Evolutionary conservation across 2,797 vertebrate species (phyloP).

Genomic region (Triplophysa bombifrons): DNA sequence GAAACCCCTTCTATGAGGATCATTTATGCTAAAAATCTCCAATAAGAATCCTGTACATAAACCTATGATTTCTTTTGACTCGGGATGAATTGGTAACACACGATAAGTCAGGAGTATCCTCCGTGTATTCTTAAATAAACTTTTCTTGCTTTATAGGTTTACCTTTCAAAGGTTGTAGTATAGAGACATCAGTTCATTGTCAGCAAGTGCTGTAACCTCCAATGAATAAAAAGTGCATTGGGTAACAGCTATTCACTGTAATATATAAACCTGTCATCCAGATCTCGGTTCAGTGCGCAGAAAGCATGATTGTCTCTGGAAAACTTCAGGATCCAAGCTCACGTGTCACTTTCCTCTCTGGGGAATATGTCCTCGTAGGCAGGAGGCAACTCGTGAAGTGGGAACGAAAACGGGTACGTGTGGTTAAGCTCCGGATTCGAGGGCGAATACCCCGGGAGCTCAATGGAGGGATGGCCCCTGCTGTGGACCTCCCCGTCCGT

Average conservation of each 20-base stretch:
- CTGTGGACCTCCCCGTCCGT: constrained; percentile 87
- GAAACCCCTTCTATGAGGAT: not conserved
- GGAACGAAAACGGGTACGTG: constrained; percentile 89
- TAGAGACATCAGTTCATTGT: constrained; percentile 1
- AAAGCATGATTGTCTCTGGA: constrained; percentile 74
- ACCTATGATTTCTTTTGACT: constrained; percentile 12
- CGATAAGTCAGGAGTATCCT: constrained; percentile 30
- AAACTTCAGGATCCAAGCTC: constrained; percentile 45
- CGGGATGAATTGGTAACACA: constrained; percentile 21
- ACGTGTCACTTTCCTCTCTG: constrained; percentile 75
- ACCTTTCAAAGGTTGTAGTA: constrained; percentile 5
- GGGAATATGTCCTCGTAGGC: constrained; percentile 91
- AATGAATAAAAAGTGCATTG: not conserved
- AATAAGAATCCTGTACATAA: not conserved
- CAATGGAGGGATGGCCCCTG: constrained; percentile 90
- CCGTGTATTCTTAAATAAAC: constrained; percentile 3
- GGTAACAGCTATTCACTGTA: not conserved
- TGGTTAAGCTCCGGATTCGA: constrained; percentile 87
- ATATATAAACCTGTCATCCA: not conserved
- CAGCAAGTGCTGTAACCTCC: not conserved
- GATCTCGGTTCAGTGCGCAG: constrained; percentile 15
- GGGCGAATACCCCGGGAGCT: constrained; percentile 91
- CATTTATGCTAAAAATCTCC: not conserved
- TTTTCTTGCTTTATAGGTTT: not conserved
- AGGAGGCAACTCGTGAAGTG: constrained; percentile 85